Conservation (phyloP, 2,113 vertebrate species). For the Phodopus roborovskii region DNA sequence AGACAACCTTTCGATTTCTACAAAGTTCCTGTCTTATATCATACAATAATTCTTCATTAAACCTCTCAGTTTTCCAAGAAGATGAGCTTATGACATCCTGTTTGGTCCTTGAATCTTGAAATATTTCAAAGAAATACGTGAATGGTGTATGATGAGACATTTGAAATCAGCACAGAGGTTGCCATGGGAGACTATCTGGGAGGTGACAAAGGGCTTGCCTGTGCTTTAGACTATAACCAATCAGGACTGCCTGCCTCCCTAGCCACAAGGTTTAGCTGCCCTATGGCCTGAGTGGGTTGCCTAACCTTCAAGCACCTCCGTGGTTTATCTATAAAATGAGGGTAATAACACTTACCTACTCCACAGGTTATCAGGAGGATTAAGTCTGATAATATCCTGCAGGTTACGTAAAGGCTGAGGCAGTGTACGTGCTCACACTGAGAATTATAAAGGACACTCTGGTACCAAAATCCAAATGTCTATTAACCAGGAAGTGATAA, state of each 20-base stretch:
- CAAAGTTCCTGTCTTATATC: background rate
- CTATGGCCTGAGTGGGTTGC: background rate
- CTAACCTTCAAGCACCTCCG: background rate
- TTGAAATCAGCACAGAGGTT: background rate
- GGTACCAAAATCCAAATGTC: background rate
- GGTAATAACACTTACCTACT: background rate
- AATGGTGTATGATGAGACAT: background rate
- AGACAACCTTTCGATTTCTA: background rate
- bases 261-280: background rate
- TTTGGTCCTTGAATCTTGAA: slow-evolving; percentile 25
- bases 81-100: background rate
- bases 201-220: background rate
- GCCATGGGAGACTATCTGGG: background rate
- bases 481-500: background rate
- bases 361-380: slow-evolving; percentile 38
- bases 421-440: background rate
- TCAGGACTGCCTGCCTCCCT: background rate
- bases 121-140: slow-evolving; percentile 44
- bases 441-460: slow-evolving; percentile 19
- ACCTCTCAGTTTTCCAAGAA: background rate
- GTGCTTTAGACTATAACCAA: background rate
- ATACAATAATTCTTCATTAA: background rate
- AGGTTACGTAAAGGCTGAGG: background rate
- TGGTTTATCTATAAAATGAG: slow-evolving; percentile 28
- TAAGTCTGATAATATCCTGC: background rate